Conservation (phyloP, 2,797 vertebrate species). For the Gymnothorax reevesii region DNA sequence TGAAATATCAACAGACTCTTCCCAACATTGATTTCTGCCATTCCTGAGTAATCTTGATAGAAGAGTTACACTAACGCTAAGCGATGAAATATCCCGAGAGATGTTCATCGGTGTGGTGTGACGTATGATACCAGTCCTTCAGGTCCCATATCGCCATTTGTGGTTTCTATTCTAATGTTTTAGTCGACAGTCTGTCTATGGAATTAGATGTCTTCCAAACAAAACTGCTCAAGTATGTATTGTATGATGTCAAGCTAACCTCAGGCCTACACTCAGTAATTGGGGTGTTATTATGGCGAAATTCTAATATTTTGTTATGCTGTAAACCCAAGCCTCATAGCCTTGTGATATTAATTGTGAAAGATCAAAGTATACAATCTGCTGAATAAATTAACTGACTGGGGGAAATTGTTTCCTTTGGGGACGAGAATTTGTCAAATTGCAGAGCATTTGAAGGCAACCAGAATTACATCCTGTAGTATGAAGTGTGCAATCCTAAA, state of each 20-base stretch:
- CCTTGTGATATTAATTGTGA: constrained; percentile 40
- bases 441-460: constrained; percentile 40
- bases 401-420: constrained; percentile 45
- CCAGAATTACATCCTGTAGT: constrained; percentile 16
- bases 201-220: constrained; percentile 36
- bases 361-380: constrained; percentile 49
- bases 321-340: constrained; percentile 51
- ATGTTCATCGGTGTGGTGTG: constrained; percentile 11
- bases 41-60: constrained; percentile 58
- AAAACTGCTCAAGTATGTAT: constrained; percentile 41
- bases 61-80: constrained; percentile 40
- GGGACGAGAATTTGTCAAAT: constrained; percentile 40
- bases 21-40: constrained; percentile 57
- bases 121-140: neutral
- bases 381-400: constrained; percentile 60
- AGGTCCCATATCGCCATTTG: neutral
- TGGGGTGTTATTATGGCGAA: constrained; percentile 43
- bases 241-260: constrained; percentile 31
- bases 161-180: constrained; percentile 1
- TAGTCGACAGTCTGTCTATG: neutral
- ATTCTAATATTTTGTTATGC: constrained; percentile 50
- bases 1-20: constrained; percentile 44
- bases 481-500: constrained; percentile 5
- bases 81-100: constrained; percentile 27
- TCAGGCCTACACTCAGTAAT: constrained; percentile 44